Conservation (phyloP, 1,140 invertebrate genomes). For the Drosophila paulistorum region DNA sequence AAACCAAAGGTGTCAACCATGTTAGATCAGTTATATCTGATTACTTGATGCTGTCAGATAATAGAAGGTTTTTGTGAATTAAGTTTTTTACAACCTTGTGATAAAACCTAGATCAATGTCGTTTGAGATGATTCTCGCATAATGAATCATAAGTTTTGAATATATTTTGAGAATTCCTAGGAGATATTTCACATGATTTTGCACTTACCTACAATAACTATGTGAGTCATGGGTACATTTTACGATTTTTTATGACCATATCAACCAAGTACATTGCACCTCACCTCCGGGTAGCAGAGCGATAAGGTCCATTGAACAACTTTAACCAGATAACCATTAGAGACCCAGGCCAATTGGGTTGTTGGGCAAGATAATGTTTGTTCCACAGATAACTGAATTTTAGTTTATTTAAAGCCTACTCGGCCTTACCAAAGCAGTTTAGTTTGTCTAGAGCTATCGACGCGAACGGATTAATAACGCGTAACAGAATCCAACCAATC, state of each 20-base stretch:
- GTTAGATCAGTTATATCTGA: background rate
- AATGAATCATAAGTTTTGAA: background rate
- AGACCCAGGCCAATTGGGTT: conserved; percentile 16
- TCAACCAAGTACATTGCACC: conserved; percentile 15
- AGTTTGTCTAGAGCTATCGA: conserved; percentile 47
- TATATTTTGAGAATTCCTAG: background rate
- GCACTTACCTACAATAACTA: background rate
- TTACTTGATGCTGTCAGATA: conserved; percentile 6
- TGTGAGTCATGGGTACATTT: conserved; percentile 29
- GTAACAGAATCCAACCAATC: conserved; percentile 18
- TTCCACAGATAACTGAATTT: background rate
- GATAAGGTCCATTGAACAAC: conserved; percentile 64
- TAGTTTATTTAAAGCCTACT: conserved; percentile 54
- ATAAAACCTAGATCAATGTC: too few relatives aligned
- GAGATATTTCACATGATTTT: background rate
- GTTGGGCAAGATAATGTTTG: conserved; percentile 9
- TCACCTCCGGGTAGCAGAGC: conserved; percentile 42
- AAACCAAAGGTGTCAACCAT: conserved; percentile 2
- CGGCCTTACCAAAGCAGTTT: conserved; percentile 21
- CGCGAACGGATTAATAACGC: conserved; percentile 42
- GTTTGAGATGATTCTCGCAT: background rate
- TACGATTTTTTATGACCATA: conserved; percentile 5
- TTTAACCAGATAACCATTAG: conserved; percentile 24
- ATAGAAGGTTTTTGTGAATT: background rate
- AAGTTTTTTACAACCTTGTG: background rate